Base-by-base conservation (phyloP, 1,140 invertebrate genomes). In the Leptinotarsa texana region DNA sequence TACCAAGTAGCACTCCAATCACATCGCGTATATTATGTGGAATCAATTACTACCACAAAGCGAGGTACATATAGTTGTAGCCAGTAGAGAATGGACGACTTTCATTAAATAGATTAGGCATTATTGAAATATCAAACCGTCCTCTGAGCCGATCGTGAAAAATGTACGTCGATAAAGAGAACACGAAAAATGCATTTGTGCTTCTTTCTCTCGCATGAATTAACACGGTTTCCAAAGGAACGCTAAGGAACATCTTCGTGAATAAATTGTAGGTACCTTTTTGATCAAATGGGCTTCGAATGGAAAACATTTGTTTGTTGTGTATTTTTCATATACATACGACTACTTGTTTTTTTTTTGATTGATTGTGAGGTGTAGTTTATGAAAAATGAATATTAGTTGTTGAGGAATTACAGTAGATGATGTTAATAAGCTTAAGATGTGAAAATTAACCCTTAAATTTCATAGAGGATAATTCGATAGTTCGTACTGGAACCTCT, bases 151-250 rank as follows among this genome's bases (percentile, higher is more conserved):
- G 69, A 69, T 61, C 48, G 69, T 24, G 17, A 71, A 71, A 71
- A 61, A 71, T 68, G 24, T 71, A 61, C 48, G 22, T 57, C 24
- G 74, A 75, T 76, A 73, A 69, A 73, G 27, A 48, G 21, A 72
- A 73, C 70, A 76, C 61, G 75, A 76, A 76, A 76, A 76, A 76
- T 76, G 72, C 75, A 73, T 76, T 76, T 76, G 62, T 74, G 70
- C 69, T 76, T 76, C 73, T 76, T 76, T 42, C 73, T 76, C 72
- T 74, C 65, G 75, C 72, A 69, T 73, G 75, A 61, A 76, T 76
- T 76, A 73, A 27, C 71, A 61, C 65, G 27, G 67, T 61, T 24
- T 24, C 69, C 63, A 68, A 69, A 48, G 66, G 69, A 76, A 72
- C 57, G 33, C 47, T 18, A 57, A 61, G 67, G 66, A 65, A 57